phyloP scores from a whole-genome alignment of 1,140 invertebrate genomes.

The Orussus abietinus region DNA sequence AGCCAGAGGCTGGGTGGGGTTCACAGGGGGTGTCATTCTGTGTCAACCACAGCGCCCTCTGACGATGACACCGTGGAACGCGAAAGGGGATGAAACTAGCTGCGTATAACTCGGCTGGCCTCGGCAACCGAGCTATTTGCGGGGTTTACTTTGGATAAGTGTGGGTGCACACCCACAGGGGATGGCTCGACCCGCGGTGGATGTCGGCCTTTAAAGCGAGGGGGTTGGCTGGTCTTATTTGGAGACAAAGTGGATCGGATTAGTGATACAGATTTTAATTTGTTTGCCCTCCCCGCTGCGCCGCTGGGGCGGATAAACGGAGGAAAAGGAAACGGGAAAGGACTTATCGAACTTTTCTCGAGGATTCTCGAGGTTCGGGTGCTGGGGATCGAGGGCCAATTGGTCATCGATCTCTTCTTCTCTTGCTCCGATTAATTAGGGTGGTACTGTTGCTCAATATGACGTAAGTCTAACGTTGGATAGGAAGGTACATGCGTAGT shows the following conservation, averaged over 20 bases:
- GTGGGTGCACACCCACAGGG: too few species aligned
- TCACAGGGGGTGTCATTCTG: constrained; percentile 44
- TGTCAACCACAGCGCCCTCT: constrained; percentile 53
- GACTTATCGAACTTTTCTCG: constrained; percentile 16
- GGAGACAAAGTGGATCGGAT: constrained; percentile 44
- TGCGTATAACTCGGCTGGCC: constrained; percentile 33
- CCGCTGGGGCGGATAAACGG: constrained; percentile 12
- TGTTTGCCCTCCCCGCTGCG: constrained; percentile 24
- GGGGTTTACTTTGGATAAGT: constrained; percentile 7
- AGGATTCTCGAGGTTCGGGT: too few species aligned
- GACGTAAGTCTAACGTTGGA: too few species aligned
- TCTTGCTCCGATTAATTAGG: too few species aligned
- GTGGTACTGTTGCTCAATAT: too few species aligned
- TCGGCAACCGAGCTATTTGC: constrained; percentile 37
- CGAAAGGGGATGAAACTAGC: constrained; percentile 49
- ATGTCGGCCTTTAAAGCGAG: constrained; percentile 31
- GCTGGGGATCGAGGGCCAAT: too few species aligned
- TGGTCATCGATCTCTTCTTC: too few species aligned
- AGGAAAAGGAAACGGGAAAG: too few species aligned
- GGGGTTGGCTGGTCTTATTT: constrained; percentile 38
- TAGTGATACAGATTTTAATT: constrained; percentile 45
- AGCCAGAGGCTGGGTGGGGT: constrained; percentile 8
- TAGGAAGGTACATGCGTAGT: too few species aligned
- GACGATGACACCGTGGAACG: constrained; percentile 51
- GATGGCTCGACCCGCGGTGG: constrained; percentile 20